These are phyloP conservation scores for Hesperophylax magnus DNA, from an alignment of 1,140 invertebrate species.

Conservation along the genomic window DNA sequence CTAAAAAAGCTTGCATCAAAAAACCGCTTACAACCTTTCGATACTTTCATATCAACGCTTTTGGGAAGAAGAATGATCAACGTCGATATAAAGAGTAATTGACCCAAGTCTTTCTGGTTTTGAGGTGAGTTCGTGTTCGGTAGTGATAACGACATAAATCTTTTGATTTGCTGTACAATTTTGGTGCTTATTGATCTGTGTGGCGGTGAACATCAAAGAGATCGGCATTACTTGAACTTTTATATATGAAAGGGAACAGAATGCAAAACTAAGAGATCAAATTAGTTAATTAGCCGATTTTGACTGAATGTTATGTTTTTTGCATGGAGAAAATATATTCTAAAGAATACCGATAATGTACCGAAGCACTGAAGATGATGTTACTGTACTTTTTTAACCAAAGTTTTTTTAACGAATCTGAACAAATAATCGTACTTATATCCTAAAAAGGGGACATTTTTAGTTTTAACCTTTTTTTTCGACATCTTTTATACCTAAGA, in stretches of 20 bases:
- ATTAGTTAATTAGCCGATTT: constrained; percentile 18
- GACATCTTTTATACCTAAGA: too few species aligned
- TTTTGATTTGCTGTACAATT: not conserved
- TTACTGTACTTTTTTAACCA: too few species aligned
- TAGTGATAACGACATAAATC: not conserved
- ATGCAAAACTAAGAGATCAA: constrained; percentile 5
- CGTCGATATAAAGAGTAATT: not conserved
- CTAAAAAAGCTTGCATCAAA: not conserved
- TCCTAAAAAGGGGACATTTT: too few species aligned
- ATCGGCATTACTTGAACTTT: constrained; percentile 8
- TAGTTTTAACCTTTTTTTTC: too few species aligned
- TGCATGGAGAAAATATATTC: too few species aligned
- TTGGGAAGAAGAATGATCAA: not conserved
- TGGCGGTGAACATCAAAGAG: constrained; percentile 44
- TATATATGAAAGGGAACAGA: constrained; percentile 13
- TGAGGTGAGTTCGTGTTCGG: not conserved
- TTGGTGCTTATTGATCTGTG: not conserved
- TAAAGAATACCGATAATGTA: too few species aligned
- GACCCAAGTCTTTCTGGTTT: not conserved
- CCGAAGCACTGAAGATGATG: too few species aligned
- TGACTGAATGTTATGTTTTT: not conserved
- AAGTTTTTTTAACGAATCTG: too few species aligned
- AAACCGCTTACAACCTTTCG: not conserved
- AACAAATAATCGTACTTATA: too few species aligned
- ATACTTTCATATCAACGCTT: too few species aligned